Conservation (phyloP, 1,140 invertebrate genomes). For the Solenopsis invicta region DNA sequence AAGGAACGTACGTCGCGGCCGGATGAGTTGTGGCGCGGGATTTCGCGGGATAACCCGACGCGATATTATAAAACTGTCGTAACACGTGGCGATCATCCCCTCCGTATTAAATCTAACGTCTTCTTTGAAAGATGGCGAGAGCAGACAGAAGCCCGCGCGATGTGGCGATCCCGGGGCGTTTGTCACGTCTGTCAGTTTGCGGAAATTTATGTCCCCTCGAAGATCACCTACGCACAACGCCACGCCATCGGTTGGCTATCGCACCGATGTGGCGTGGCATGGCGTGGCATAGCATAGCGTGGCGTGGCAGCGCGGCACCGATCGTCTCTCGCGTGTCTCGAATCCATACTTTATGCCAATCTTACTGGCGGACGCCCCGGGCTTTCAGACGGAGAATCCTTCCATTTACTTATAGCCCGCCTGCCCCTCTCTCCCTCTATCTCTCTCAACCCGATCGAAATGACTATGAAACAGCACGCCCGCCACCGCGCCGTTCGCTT, state of each 20-base stretch:
- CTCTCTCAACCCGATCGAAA: conserved; percentile 20
- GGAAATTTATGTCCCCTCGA: conserved; percentile 60
- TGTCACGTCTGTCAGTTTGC: conserved; percentile 59
- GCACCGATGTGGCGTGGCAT: neutral
- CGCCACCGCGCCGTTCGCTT: neutral
- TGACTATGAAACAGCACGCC: conserved; percentile 43
- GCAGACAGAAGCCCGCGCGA: neutral
- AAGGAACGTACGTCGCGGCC: neutral
- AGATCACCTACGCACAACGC: conserved; percentile 53
- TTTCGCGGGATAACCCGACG: conserved; percentile 21
- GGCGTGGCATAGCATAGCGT: neutral
- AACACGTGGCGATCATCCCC: conserved; percentile 38
- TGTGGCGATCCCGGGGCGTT: conserved; percentile 40
- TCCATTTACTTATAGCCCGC: conserved; percentile 32
- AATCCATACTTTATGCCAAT: conserved; percentile 53
- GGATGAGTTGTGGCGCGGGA: conserved; percentile 47
- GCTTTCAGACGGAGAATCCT: conserved; percentile 17
- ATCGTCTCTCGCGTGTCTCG: conserved; percentile 34
- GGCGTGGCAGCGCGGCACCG: neutral
- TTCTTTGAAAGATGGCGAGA: conserved; percentile 51
- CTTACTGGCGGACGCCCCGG: neutral
- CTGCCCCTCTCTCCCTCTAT: conserved; percentile 11
- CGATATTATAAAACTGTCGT: conserved; percentile 64
- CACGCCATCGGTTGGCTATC: neutral
- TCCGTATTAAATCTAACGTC: conserved; percentile 59